These are phyloP conservation scores for Sitta europaea DNA, from an alignment of 2,113 vertebrate species.

Conservation along the genomic window DNA sequence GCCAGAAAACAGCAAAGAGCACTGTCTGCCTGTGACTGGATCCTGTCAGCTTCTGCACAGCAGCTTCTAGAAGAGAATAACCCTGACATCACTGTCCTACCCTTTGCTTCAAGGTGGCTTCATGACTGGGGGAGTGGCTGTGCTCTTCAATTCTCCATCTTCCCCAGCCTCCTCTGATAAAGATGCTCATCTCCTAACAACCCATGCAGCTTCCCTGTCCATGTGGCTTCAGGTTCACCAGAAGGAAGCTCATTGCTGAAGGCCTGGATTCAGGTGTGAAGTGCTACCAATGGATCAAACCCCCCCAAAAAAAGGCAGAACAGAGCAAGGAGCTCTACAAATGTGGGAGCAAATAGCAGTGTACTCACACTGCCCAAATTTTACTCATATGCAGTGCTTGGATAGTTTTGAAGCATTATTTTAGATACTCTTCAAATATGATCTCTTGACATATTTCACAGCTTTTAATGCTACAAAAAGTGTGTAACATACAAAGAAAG, in stretches of 20 bases:
- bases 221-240: neutral
- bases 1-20: neutral
- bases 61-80: neutral
- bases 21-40: neutral
- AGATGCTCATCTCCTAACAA: neutral
- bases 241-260: neutral
- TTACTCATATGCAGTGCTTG: neutral
- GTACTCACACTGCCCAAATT: neutral
- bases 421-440: neutral
- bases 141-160: neutral
- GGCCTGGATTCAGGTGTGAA: neutral
- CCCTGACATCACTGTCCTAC: accelerated
- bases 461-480: neutral
- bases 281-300: neutral
- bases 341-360: neutral
- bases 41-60: neutral
- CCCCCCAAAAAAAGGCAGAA: neutral
- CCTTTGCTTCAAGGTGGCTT: neutral
- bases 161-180: neutral
- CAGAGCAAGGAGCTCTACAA: neutral
- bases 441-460: neutral
- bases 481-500: neutral
- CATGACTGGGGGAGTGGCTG: too few species aligned
- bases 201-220: accelerated
- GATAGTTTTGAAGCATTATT: neutral